These are phyloP conservation scores for Rhineura floridana DNA, from an alignment of 2,113 vertebrate genomes.

Conservation along the genomic window DNA sequence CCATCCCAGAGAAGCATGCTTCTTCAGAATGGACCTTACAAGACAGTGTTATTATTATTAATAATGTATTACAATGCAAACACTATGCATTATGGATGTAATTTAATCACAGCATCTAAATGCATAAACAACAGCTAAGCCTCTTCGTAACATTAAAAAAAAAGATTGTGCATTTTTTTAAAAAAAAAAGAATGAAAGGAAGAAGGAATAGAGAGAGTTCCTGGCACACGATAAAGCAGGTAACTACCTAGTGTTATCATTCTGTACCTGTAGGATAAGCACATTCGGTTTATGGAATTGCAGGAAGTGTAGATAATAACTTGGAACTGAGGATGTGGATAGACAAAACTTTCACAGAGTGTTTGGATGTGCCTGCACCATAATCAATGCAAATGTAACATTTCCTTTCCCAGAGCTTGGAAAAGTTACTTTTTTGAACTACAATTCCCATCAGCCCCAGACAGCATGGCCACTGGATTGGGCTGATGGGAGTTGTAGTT, in stretches of 20 bases:
- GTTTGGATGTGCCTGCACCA: background rate
- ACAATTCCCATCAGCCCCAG: no score
- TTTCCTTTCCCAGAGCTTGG: no score
- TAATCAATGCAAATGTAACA: no score
- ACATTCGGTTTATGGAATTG: background rate
- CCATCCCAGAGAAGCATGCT: slow-evolving; percentile 53
- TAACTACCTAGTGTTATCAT: background rate
- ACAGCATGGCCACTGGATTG: no score
- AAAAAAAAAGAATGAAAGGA: background rate
- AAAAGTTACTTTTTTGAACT: no score
- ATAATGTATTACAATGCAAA: slow-evolving; percentile 62
- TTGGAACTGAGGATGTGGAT: background rate
- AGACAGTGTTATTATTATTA: slow-evolving; percentile 53
- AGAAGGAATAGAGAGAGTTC: no score
- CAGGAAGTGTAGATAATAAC: background rate
- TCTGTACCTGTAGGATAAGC: background rate
- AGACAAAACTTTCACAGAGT: background rate
- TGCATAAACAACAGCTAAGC: slow-evolving; percentile 43
- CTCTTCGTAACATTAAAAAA: background rate
- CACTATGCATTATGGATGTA: slow-evolving; percentile 56
- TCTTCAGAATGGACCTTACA: slow-evolving; percentile 46
- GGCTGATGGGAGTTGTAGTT: no score
- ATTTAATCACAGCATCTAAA: slow-evolving; percentile 66
- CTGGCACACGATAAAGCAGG: no score
- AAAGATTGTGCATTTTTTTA: background rate